Evolutionary conservation across 1,140 invertebrate species (phyloP).

Genomic region (Dreissena rostriformis): DNA sequence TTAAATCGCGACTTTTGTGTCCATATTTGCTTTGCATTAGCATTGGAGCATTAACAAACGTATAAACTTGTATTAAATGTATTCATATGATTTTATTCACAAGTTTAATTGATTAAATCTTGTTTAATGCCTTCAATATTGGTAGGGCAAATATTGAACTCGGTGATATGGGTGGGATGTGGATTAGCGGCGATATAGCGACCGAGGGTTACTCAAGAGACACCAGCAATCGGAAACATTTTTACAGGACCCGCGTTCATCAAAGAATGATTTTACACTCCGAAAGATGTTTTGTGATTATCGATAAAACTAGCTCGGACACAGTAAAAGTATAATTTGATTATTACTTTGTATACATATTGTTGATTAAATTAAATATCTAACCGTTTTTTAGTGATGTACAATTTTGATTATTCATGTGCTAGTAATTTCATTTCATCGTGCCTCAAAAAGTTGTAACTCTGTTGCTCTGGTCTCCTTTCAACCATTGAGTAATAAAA

Average conservation of each 20-base stretch:
- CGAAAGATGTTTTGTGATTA: background rate
- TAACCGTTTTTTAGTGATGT: too few relatives aligned
- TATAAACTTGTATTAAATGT: conserved; percentile 54
- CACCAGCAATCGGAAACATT: background rate
- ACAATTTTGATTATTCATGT: too few relatives aligned
- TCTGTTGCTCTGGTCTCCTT: too few relatives aligned
- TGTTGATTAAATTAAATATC: too few relatives aligned
- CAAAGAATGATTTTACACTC: background rate
- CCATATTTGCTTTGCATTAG: conserved; percentile 60
- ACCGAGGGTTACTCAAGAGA: background rate
- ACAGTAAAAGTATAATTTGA: too few relatives aligned
- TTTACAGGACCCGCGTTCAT: background rate
- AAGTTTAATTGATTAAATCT: conserved; percentile 57
- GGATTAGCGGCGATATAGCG: background rate
- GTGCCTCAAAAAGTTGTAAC: too few relatives aligned
- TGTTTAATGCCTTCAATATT: conserved; percentile 55
- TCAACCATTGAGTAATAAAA: too few relatives aligned
- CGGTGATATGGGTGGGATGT: conserved; percentile 1
- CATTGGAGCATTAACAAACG: conserved; percentile 40
- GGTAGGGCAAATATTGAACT: conserved; percentile 39
- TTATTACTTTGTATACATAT: too few relatives aligned
- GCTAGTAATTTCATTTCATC: too few relatives aligned
- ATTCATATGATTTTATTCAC: conserved; percentile 59
- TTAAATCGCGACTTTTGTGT: conserved; percentile 50
- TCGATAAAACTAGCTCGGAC: background rate